Base-by-base conservation (phyloP, 1,140 invertebrate genomes). In the Procambarus virginalis region DNA sequence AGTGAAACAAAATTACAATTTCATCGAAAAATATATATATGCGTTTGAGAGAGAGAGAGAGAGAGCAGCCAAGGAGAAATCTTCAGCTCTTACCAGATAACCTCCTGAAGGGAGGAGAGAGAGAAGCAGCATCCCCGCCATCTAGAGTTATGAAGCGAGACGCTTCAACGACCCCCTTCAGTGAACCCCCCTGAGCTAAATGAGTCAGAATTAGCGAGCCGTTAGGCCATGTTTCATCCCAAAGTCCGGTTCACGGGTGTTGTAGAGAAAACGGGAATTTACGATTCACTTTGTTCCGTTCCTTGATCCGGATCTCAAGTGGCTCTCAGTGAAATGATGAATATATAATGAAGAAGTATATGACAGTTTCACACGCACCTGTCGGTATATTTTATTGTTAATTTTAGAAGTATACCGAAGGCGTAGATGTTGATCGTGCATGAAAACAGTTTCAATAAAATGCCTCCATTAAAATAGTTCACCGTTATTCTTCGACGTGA, bases 141-240 rank as follows among this genome's bases (percentile, higher is more conserved):
- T 45, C 79, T 8, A 60, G 79, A 81, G 51, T 60, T 58, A 81
- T 48, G 79, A 60, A 81, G 79, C 79, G 79, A 81, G 49, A 81
- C 79, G 55, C 51, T 17, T 51, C 4, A 34, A 10, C 79, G 79
- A 81, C 79, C 79, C n/a, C 79, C 79, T 81, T 20, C n/a, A 81
- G 79, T 60, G 79, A 81, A 81, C 79, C 79, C 79, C 22, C 79
- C 34, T 60, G 79, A 81, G 79, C 55, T 81, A 81, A 81, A 81
- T 81, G 79, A 81, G 51, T 81, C 79, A 60, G 79, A 81, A 81
- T 81, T 81, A 81, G 79, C 60, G 79, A 81, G 48, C 79, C 79
- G 79, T 60, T 81, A 60, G 79, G 20, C 55, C 79, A 60, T 81
- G 79, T 60, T 45, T 81, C 79, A 81, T 60, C 79, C 55, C 60